Percentiles rank a stretch among this genome's conserved stretches.
Evolutionary conservation across 1,140 invertebrate species (phyloP).

Genomic region (Drosophila mojavensis): DNA sequence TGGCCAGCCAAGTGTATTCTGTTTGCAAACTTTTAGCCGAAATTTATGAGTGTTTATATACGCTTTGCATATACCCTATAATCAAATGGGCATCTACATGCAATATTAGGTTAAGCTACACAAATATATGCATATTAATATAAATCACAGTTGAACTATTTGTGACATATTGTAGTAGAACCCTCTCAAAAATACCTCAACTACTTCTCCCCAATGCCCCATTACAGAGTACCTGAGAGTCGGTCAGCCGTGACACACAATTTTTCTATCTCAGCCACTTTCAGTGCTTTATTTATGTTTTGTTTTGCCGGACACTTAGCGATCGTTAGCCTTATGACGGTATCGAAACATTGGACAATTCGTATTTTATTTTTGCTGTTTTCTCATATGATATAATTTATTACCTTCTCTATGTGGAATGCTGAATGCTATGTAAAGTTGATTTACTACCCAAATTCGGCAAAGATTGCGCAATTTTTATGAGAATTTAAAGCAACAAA

Average conservation of each 20-base stretch:
- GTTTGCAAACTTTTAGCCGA: background rate
- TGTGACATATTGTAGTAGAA: too few relatives aligned
- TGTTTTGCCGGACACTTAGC: slow-evolving; percentile 43
- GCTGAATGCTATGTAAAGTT: slow-evolving; percentile 10
- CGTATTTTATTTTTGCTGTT: background rate
- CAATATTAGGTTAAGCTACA: background rate
- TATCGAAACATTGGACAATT: slow-evolving; percentile 25
- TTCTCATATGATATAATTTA: slow-evolving; percentile 41
- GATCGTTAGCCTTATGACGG: slow-evolving; percentile 41
- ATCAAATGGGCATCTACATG: background rate
- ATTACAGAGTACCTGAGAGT: background rate
- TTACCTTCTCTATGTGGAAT: slow-evolving; percentile 23
- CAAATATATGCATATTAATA: background rate
- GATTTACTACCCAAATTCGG: slow-evolving; percentile 38
- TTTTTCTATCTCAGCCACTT: slow-evolving; percentile 5
- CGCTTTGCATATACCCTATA: background rate
- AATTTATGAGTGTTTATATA: background rate
- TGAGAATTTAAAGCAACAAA: slow-evolving; percentile 30
- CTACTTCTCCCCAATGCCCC: background rate
- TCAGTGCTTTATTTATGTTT: slow-evolving; percentile 43
- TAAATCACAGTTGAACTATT: too few relatives aligned
- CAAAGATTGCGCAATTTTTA: slow-evolving; percentile 31
- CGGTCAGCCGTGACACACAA: background rate
- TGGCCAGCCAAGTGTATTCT: slow-evolving; percentile 19
- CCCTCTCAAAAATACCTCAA: too few relatives aligned